Percentiles rank a stretch among this genome's conserved stretches.
phyloP scores from a whole-genome alignment of 2,888 invertebrate species.

The Andrena flavipes region DNA sequence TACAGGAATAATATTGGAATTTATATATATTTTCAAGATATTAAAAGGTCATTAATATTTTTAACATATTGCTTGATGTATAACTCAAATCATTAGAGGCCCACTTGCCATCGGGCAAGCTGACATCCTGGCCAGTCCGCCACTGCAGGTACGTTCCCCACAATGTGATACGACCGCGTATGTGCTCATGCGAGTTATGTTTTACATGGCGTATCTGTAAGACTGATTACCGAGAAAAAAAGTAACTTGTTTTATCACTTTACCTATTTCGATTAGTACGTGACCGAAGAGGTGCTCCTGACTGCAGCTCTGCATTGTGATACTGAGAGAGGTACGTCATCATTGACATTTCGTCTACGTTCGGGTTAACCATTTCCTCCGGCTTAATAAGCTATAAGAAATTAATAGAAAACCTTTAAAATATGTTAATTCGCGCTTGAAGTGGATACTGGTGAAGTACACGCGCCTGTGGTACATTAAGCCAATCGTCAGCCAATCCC shows the following conservation, averaged over 20 bases:
- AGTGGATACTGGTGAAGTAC: not conserved
- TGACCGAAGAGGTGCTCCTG: slow-evolving; percentile 92
- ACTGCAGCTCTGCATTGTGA: slow-evolving; percentile 93
- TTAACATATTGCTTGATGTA: too few species aligned
- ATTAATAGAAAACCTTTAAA: not conserved
- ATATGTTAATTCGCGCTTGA: not conserved
- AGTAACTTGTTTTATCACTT: not conserved
- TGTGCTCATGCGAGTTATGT: not conserved
- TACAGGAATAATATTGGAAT: too few species aligned
- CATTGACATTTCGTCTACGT: slow-evolving; percentile 96
- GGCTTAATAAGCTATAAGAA: slow-evolving; percentile 91
- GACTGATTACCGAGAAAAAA: not conserved
- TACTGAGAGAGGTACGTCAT: slow-evolving; percentile 98
- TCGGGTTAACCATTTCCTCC: slow-evolving; percentile 95
- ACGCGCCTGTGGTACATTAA: slow-evolving; percentile 92
- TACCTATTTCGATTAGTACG: slow-evolving; percentile 92
- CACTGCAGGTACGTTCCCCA: too few species aligned
- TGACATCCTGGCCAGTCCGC: too few species aligned
- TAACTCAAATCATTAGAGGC: too few species aligned
- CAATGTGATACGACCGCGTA: too few species aligned
- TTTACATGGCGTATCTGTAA: not conserved
- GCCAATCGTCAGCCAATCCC: slow-evolving; percentile 95
- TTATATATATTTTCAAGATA: too few species aligned
- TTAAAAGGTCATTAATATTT: too few species aligned
- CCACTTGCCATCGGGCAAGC: too few species aligned